Base-by-base conservation (phyloP, 1,140 invertebrate genomes). In the Pantala flavescens region DNA sequence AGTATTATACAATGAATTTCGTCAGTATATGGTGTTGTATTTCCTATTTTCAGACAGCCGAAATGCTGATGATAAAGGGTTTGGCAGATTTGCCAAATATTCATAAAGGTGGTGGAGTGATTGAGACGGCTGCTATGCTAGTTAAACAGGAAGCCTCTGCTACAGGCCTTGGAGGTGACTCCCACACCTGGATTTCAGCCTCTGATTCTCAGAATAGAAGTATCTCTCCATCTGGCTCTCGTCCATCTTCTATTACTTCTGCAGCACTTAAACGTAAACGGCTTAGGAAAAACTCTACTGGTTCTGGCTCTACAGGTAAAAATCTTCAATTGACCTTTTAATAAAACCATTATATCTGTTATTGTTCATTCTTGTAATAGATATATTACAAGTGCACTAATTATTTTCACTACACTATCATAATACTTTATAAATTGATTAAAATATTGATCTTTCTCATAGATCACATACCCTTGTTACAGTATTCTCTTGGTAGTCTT, bases 61-160 rank as follows among this genome's bases (percentile, higher is more conserved):
- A 93, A 82, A 91, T 90, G 79, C 85, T 96, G 70, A 93, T 94
- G 83, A 93, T 96, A 55, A 95, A 87, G 88, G 89, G 93, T 24
- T 83, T 95, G 23, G 91, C 93, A 71, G 93, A 95, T 82, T 63
- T 63, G 12, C 49, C 49, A 7, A 63, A 63, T 21, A 63, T 63
- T 21, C 49, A 63, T 12, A 63, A 63, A 63, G 49, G 49, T 3
- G 49, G 49, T 19, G 49, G 49, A 21, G 49, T 63, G 12, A 63
- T 63, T 63, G 49, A 63, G 49, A 63, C 49, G n/a, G 49, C 49
- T 63, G 49, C 49, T 7, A 63, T 63, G 49, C 12, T 63, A 5
- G 49, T 63, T 16, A 63, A 63, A 21, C 49, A 63, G 3, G 49
- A 63, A 63, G 49, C 49, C 12, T 1, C 16, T 63, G 49, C 49